These are phyloP conservation scores for Columba guinea DNA, from an alignment of 2,797 vertebrate species.

Conservation along the genomic window DNA sequence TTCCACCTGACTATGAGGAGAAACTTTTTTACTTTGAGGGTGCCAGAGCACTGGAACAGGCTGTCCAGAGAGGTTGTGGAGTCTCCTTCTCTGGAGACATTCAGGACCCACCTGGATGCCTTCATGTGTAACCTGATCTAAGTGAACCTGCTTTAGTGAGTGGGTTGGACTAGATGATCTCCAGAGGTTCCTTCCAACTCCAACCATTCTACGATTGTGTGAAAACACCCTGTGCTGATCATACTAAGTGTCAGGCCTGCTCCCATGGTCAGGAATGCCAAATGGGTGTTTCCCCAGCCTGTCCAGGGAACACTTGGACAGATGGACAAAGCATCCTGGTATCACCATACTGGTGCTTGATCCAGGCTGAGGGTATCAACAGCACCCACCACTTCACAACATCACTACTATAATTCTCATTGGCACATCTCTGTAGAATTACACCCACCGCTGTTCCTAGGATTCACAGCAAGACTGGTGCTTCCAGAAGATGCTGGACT, in stretches of 20 bases:
- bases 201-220: too few species aligned
- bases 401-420: not conserved
- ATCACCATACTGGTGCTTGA: rapidly evolving
- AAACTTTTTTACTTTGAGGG: too few species aligned
- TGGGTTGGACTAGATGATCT: too few species aligned
- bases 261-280: not conserved
- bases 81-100: too few species aligned
- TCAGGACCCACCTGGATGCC: too few species aligned
- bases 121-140: too few species aligned
- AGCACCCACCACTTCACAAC: not conserved
- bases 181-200: too few species aligned
- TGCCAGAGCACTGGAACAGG: too few species aligned
- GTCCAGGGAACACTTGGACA: not conserved
- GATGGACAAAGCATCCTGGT: not conserved
- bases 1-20: too few species aligned
- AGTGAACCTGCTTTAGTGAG: too few species aligned
- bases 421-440: not conserved
- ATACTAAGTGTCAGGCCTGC: not conserved
- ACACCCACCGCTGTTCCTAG: not conserved
- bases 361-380: not conserved
- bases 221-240: not conserved
- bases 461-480: not conserved
- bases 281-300: not conserved
- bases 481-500: not conserved
- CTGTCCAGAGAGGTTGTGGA: too few species aligned